Evolutionary conservation across 2,113 vertebrate genomes (phyloP), one percentile per base, ranked within the genome.

Genomic region (Cinclus cinclus): DNA sequence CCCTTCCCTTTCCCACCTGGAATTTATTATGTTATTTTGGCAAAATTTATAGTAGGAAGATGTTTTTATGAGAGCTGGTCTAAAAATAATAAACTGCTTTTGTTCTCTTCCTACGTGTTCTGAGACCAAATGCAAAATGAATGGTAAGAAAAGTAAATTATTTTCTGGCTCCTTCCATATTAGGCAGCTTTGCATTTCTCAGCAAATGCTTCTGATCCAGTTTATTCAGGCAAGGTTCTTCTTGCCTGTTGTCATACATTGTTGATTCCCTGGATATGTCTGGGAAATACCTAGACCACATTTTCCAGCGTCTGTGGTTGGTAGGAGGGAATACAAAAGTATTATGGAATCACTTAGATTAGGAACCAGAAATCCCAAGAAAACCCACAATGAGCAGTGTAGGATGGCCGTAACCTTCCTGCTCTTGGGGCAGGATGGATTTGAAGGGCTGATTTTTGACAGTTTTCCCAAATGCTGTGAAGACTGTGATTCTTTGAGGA

Each of bases 51-150:
- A 44, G 76, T 46, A 35, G 81, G 77, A 83, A 92, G 80, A 90
- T 52, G 44, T 81, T 87, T 92, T 91, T 67, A 27, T 90, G 64
- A 62, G 41, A 73, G 30, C 55, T 67, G 52, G 27, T 58, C 59
- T 83, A 69, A 95, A 91, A 94, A 85, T 69, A 88, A 74, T 67
- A 65, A 87, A 39, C 69, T 87, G 12, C 73, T 85, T 89, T 83
- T 80, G 55, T 86, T 88, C 52, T 81, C 50, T 73, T 80, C 70
- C 69, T 91, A 28, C 6, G 4, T 86, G 68, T 89, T 92, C 64
- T 58, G 80, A 83, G 78, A 69, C 52, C 83, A 88, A 86, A 90
- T 63, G 42, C 31, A 50, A 70, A 88, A 59, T 17, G 13, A 86
- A 47, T 58, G 35, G 20, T 67, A 71, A 71, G 50, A 63, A 41